These are phyloP conservation scores for Bujurquina vittata DNA, from an alignment of 2,113 vertebrate genomes.

Conservation along the genomic window DNA sequence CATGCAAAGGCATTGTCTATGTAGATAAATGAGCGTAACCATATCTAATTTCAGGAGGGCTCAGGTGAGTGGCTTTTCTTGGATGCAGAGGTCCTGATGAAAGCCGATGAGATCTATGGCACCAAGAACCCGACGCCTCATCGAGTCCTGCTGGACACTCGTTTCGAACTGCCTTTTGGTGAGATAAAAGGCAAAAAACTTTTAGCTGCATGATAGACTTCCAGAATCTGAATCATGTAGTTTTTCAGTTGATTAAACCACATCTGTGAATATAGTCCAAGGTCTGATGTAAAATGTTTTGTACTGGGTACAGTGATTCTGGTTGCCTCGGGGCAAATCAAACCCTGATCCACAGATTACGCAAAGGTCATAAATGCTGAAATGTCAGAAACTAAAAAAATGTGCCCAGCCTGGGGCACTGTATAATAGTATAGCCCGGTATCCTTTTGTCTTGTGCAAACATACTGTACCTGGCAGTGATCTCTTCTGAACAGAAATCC, in stretches of 20 bases:
- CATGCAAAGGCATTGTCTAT: not conserved
- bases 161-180: constrained; percentile 97
- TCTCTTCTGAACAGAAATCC: not conserved
- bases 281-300: not conserved
- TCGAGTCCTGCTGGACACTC: constrained; percentile 91
- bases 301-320: not conserved
- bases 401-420: not conserved
- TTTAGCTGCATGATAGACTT: not conserved
- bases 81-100: constrained; percentile 94
- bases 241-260: not conserved
- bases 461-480: not conserved
- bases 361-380: constrained; percentile 37
- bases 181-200: constrained; percentile 62
- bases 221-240: not conserved
- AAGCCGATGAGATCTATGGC: constrained; percentile 95
- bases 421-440: not conserved
- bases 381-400: constrained; percentile 46
- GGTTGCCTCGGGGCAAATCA: constrained; percentile 11
- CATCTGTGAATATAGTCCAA: not conserved
- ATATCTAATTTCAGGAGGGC: constrained; percentile 85
- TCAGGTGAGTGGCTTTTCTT: constrained; percentile 92
- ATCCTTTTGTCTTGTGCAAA: not conserved
- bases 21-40: not conserved
- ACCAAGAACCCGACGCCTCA: constrained; percentile 94
- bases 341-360: constrained; percentile 4